phyloP scores from a whole-genome alignment of 2,113 vertebrate species.

The Oreochromis tanganicae region DNA sequence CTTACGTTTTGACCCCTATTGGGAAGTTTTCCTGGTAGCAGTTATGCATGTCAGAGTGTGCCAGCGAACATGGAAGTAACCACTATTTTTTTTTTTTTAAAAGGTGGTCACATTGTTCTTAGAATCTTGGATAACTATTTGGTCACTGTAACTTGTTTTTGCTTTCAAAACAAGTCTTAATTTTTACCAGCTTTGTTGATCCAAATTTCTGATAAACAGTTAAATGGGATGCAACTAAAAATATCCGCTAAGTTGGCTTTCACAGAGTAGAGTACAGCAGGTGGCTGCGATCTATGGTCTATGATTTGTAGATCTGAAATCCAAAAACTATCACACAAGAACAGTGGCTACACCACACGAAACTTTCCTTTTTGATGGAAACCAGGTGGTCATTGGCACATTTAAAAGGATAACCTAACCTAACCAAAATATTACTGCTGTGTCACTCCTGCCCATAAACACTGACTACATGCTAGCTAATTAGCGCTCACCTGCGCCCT shows the following conservation, averaged over 20 bases:
- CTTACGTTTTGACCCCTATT: not conserved
- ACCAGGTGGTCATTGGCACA: not conserved
- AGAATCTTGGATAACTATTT: not conserved
- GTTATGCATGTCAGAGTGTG: not conserved
- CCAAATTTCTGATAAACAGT: not conserved
- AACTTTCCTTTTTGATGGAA: not conserved
- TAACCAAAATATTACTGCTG: not conserved
- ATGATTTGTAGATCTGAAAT: not conserved
- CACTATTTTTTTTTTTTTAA: not conserved
- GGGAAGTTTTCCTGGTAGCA: conserved; percentile 5
- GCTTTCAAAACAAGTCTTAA: not conserved
- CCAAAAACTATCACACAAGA: not conserved
- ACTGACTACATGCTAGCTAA: not conserved
- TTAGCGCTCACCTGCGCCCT: rapidly evolving
- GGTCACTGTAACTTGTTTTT: not conserved
- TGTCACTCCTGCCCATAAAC: not conserved
- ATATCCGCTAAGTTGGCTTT: not conserved
- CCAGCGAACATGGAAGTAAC: not conserved
- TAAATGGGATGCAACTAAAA: not conserved
- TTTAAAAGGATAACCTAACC: not conserved
- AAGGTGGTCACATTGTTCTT: not conserved
- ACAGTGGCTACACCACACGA: not conserved
- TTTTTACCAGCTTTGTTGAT: not conserved
- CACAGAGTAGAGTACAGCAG: not conserved
- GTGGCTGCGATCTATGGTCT: not conserved